Base-by-base conservation (phyloP, 1,140 invertebrate genomes). In the Lamellibrachia luymesi region DNA sequence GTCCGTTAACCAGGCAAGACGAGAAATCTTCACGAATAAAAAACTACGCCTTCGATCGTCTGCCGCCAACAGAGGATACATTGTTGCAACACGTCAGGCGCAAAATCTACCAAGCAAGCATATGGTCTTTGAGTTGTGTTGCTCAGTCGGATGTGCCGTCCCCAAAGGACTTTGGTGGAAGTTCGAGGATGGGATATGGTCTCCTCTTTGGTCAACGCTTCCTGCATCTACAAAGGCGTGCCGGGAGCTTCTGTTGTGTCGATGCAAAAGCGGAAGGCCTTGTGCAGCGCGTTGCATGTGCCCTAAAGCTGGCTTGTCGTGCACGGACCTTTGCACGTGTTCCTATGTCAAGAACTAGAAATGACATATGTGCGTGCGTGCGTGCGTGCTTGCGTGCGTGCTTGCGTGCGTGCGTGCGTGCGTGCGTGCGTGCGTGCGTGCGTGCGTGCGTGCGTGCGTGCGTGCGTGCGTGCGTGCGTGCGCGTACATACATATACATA, bases 1-100 rank as follows among this genome's bases (percentile, higher is more conserved):
- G 25, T 51, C 80, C 50, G 92, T 94, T n/a, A 93, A 94, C 56
- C 90, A 93, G 51, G 94, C 94, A 92, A 93, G 94, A 90, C 50
- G 80, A n/a, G 38, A 94, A 4, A 27, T 94, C 27, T 91, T 92
- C n/a, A 91, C 6, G 27, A 27, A 90, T 17, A 91, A 91, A 91
- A 5, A 27, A 38, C 90, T 27, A n/a, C n/a, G n/a, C n/a, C n/a
- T n/a, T n/a, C n/a, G n/a, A n/a, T n/a, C n/a, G n/a, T n/a, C n/a
- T n/a, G n/a, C n/a, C n/a, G n/a, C n/a, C n/a, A n/a, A n/a, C n/a
- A n/a, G n/a, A n/a, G 49, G 49, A 50, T 51, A n/a, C 7, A 50
- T 22, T 91, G 7, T 13, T 4, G 50, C 90, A 91, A 22, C 90
- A 91, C 50, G 90, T 2, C 50, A 91, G 50, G 90, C 4, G n/a